Conservation (phyloP, 1,140 invertebrate genomes). For the Mylabris phalerata region DNA sequence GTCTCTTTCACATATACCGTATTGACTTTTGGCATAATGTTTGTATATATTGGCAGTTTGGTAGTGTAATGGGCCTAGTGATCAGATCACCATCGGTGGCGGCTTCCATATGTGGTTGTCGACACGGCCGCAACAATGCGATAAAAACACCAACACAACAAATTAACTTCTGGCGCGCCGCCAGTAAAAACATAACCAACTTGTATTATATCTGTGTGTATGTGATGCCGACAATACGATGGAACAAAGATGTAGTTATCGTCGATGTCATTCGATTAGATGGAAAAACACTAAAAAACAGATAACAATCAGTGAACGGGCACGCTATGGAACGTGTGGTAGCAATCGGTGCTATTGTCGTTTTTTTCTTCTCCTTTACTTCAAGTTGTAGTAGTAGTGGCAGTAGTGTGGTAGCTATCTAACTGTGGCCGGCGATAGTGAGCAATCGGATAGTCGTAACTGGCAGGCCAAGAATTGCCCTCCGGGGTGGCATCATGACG, state of each 20-base stretch:
- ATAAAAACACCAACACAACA: slow-evolving; percentile 31
- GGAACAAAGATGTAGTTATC: slow-evolving; percentile 9
- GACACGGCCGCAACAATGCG: slow-evolving; percentile 1
- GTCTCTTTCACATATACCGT: background rate
- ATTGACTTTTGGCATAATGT: slow-evolving; percentile 29
- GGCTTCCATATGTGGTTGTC: slow-evolving; percentile 7
- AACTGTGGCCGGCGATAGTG: slow-evolving; percentile 19
- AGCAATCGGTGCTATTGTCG: too few relatives aligned
- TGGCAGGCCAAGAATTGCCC: slow-evolving; percentile 27
- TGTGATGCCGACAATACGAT: slow-evolving; percentile 1
- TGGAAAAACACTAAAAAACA: slow-evolving; percentile 31
- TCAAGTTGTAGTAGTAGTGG: background rate
- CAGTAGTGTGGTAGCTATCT: slow-evolving; percentile 1
- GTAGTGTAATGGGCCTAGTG: slow-evolving; percentile 22
- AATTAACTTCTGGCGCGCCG: slow-evolving; percentile 26
- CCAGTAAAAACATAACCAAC: slow-evolving; percentile 22
- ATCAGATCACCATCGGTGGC: slow-evolving; percentile 18
- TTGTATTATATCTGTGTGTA: slow-evolving; percentile 12
- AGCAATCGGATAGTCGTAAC: slow-evolving; percentile 35
- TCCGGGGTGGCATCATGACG: slow-evolving; percentile 31
- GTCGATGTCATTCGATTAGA: slow-evolving; percentile 30
- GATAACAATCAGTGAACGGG: slow-evolving; percentile 33
- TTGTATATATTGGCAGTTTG: slow-evolving; percentile 27
- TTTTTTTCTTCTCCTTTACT: too few relatives aligned
- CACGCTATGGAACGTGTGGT: too few relatives aligned